Evolutionary conservation across 2,888 invertebrate species (phyloP).

Genomic region (Drosophila multiciliata): DNA sequence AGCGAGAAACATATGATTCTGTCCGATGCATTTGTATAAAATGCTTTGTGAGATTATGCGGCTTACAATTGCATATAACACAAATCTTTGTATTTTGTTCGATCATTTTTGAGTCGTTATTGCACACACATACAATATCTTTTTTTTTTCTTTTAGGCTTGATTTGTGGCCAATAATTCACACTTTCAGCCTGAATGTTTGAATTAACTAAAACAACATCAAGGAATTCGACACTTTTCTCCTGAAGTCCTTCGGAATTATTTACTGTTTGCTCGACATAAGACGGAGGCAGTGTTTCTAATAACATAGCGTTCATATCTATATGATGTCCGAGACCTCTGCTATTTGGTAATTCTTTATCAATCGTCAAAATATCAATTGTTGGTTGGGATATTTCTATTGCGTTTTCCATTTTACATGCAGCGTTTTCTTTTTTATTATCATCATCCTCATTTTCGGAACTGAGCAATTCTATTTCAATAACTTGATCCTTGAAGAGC

Average conservation of each 20-base stretch:
- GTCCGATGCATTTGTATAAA: slow-evolving; percentile 19
- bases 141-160: not conserved
- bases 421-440: not conserved
- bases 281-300: slow-evolving; percentile 3
- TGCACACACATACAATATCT: not conserved
- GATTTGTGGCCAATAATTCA: not conserved
- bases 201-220: slow-evolving; percentile 21
- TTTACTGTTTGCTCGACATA: slow-evolving; percentile 5
- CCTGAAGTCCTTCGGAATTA: not conserved
- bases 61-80: slow-evolving; percentile 19
- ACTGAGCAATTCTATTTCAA: slow-evolving; percentile 12
- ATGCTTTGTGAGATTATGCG: slow-evolving; percentile 23
- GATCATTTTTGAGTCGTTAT: slow-evolving; percentile 15
- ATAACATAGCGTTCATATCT: not conserved
- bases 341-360: not conserved
- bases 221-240: not conserved
- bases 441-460: slow-evolving; percentile 17
- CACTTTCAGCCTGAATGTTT: not conserved
- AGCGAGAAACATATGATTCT: slow-evolving; percentile 32
- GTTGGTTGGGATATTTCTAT: not conserved
- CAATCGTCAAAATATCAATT: not conserved
- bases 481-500: slow-evolving; percentile 21
- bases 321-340: not conserved
- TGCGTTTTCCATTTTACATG: not conserved
- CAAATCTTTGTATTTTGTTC: slow-evolving; percentile 17